These are phyloP conservation scores for Anhinga rufa DNA, from an alignment of 2,113 vertebrate species.

Conservation along the genomic window DNA sequence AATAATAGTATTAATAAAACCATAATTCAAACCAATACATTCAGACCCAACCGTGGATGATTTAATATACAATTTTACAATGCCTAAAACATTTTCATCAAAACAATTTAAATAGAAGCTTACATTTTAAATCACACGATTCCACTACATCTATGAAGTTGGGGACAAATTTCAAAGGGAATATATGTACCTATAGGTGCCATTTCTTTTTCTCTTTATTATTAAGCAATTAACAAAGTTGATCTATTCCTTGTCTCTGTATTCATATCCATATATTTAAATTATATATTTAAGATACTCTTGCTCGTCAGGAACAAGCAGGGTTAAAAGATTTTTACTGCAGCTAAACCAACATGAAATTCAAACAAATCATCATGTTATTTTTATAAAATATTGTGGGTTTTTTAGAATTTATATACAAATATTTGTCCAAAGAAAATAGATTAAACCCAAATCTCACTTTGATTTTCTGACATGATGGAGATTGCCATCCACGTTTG, in stretches of 20 bases:
- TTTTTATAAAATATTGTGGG: neutral
- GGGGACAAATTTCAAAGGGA: neutral
- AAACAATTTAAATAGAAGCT: neutral
- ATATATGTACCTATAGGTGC: neutral
- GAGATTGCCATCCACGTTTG: neutral
- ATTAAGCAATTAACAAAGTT: neutral
- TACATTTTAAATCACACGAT: neutral
- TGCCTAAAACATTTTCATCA: neutral
- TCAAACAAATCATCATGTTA: neutral
- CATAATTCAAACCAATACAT: neutral
- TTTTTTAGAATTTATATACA: neutral
- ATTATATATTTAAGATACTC: neutral
- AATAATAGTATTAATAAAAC: rapidly evolving
- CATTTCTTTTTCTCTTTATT: neutral
- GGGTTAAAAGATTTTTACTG: neutral
- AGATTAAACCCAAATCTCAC: neutral
- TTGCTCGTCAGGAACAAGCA: neutral
- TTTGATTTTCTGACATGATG: neutral
- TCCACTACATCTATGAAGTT: neutral
- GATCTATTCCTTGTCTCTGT: neutral
- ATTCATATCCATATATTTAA: neutral
- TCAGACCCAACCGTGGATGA: neutral
- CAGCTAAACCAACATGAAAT: neutral
- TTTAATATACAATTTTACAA: neutral
- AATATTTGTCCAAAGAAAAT: neutral